A percentile compares a stretch with the other conserved stretches of the same genome.
Conservation (phyloP, 2,113 vertebrate genomes). For the Martes martes region DNA sequence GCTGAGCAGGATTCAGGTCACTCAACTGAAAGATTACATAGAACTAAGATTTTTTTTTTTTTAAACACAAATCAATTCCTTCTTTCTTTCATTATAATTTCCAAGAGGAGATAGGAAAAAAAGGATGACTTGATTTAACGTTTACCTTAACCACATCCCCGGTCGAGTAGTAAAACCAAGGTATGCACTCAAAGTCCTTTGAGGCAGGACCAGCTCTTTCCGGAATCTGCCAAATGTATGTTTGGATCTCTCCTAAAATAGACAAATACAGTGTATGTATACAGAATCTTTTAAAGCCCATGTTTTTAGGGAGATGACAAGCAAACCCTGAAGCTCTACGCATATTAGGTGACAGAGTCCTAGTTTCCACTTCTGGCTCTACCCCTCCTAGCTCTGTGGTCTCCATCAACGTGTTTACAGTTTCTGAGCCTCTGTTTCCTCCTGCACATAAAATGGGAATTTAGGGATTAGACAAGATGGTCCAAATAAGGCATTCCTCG, state of each 20-base stretch:
- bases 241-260: conserved; percentile 80
- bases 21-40: not conserved
- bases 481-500: not conserved
- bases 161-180: conserved; percentile 87
- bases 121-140: not conserved
- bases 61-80: not conserved
- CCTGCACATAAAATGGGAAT: not conserved
- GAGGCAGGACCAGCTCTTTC: conserved; percentile 81
- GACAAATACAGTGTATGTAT: not conserved
- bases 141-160: conserved; percentile 83
- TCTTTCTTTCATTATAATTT: not conserved
- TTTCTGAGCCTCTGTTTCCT: not conserved
- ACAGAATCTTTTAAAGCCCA: not conserved
- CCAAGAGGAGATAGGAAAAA: not conserved
- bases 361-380: not conserved
- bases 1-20: not conserved
- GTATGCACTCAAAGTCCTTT: conserved; percentile 81
- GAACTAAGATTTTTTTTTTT: not conserved
- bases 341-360: not conserved
- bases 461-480: not conserved
- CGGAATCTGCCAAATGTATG: conserved; percentile 85
- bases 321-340: not conserved
- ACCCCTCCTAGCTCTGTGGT: not conserved
- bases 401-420: not conserved
- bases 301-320: not conserved